Conservation (phyloP, 37 sponge, comb jelly and placozoan genomes). For the Mnemiopsis leidyi region DNA sequence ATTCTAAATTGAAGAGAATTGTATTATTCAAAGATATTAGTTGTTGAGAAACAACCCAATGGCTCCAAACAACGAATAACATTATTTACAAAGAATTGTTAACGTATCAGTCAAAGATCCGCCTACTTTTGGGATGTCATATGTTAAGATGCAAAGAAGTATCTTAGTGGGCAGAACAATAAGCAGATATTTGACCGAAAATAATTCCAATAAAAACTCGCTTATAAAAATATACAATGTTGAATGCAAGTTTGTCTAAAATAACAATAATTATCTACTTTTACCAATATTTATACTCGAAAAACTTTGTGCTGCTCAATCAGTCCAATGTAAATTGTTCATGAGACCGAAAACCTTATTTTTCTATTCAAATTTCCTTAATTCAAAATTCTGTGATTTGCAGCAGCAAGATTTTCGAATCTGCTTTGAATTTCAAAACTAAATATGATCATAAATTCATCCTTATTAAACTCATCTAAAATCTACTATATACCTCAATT, state of each 20-base stretch:
- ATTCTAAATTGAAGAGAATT: not conserved
- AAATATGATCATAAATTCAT: not conserved
- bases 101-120: not conserved
- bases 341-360: not conserved
- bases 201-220: slow-evolving; percentile 28
- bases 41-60: not conserved
- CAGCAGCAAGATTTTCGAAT: not conserved
- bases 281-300: not conserved
- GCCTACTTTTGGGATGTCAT: not conserved
- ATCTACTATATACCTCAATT: not conserved
- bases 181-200: not conserved
- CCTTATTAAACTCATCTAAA: not conserved
- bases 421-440: not conserved
- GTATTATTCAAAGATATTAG: not conserved
- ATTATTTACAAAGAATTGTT: not conserved
- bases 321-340: not conserved
- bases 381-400: not conserved
- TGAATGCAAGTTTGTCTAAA: slow-evolving; percentile 15
- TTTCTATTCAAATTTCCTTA: too few relatives aligned
- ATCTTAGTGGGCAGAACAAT: not conserved
- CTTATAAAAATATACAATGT: slow-evolving; percentile 53
- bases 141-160: not conserved
- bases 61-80: not conserved
- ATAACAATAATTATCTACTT: slow-evolving; percentile 37
- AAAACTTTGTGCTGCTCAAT: not conserved